These are phyloP conservation scores for Conchocele bisecta DNA, from an alignment of 2,888 invertebrate genomes.

Conservation along the genomic window DNA sequence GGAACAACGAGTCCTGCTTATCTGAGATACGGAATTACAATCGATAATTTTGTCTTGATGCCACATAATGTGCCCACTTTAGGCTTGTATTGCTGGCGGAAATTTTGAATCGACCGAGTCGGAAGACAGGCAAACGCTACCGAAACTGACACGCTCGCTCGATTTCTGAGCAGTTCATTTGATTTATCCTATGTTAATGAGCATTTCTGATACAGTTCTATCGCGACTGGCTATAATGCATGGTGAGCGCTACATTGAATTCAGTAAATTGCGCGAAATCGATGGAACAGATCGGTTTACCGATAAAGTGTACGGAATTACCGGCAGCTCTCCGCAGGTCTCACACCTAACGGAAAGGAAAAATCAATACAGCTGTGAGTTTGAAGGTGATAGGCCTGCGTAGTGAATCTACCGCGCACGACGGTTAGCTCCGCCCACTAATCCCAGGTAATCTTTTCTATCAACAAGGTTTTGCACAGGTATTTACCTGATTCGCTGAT, in stretches of 20 bases:
- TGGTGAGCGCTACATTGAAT: background rate
- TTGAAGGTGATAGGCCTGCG: constrained; percentile 25
- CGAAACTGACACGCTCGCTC: background rate
- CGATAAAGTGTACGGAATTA: too few species aligned
- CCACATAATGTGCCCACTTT: too few species aligned
- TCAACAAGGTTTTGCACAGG: constrained; percentile 33
- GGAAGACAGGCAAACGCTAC: background rate
- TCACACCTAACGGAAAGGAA: constrained; percentile 34
- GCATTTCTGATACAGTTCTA: too few species aligned
- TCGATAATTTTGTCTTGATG: too few species aligned
- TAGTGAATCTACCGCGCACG: background rate
- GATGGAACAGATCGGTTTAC: background rate
- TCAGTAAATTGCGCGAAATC: background rate
- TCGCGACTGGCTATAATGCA: background rate
- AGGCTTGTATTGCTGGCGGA: too few species aligned
- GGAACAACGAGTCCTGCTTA: too few species aligned
- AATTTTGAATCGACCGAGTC: too few species aligned
- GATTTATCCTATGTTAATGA: too few species aligned
- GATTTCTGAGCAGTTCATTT: background rate
- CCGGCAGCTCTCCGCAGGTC: too few species aligned
- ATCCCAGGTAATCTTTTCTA: constrained; percentile 44
- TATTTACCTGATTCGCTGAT: constrained; percentile 50
- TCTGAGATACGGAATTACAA: too few species aligned
- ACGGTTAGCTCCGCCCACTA: constrained; percentile 26
- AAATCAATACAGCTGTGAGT: constrained; percentile 32